Base-by-base conservation (phyloP, 1,140 invertebrate species). In the Drosophila varians region DNA sequence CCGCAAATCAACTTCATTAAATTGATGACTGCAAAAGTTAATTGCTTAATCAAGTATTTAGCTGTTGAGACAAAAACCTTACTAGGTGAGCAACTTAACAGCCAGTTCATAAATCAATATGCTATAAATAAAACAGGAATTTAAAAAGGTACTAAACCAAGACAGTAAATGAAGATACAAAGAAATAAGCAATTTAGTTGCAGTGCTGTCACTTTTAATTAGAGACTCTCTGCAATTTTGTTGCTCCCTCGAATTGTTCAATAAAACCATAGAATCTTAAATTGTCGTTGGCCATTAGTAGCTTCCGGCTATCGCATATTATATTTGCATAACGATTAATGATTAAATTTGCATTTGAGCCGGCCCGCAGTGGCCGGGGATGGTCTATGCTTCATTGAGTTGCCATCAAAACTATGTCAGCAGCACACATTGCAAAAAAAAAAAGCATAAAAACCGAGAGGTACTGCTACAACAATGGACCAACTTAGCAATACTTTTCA, bases 381-480 rank as follows among this genome's bases (percentile, higher is more conserved):
- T 36, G 31, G 45, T 34, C 25, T 26, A 77, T 66, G 55, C 74
- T 57, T 77, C 68, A 68, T 38, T 74, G 68, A 40, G 25, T 72
- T 23, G 23, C 21, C 56, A 34, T 26, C 49, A 52, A 75, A 84
- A 86, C 80, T 80, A 65, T 84, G 80, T 80, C 80, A 86, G 72
- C 75, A 47, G 65, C 76, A 69, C 76, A 69, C 55, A 80, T 69
- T 70, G 82, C 76, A 87, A 82, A 77, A 72, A 87, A 82, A 77
- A 72, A 70, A 53, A 54, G 42, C 60, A 71, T 74, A 66, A 56
- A 80, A 64, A 14, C 47, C 46, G 45, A 58, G 48, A 61, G 52
- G 7, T 19, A 54, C 49, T 46, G 58, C 58, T 45, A 51, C 61
- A 60, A 78, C 62, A 66, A 66, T 66, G 60, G 53, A 57, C 55